Evolutionary conservation across 2,113 vertebrate genomes (phyloP).

Genomic region (Zosterops borbonicus): DNA sequence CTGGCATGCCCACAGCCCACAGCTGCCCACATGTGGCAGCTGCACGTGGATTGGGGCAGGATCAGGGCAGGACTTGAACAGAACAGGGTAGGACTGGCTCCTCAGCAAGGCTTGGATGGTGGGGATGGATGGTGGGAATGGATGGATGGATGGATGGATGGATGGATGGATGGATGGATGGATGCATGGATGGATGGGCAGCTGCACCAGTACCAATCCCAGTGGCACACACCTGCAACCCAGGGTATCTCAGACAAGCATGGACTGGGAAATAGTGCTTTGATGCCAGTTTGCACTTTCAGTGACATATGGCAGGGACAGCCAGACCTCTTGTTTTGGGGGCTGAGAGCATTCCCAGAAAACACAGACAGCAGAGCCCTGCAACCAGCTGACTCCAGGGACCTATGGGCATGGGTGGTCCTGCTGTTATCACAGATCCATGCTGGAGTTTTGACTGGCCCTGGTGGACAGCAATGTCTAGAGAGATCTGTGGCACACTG

Average conservation of each 20-base stretch:
- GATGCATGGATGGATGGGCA: too few relatives aligned
- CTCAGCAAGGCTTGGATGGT: too few relatives aligned
- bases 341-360: not conserved
- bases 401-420: not conserved
- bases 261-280: rapidly evolving
- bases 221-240: rapidly evolving
- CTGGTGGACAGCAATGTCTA: not conserved
- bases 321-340: rapidly evolving
- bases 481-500: rapidly evolving
- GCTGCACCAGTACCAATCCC: too few relatives aligned
- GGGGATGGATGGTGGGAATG: too few relatives aligned
- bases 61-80: not conserved
- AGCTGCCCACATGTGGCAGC: not conserved
- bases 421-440: not conserved
- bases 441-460: rapidly evolving
- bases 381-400: too few relatives aligned
- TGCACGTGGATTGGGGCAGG: not conserved
- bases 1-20: not conserved
- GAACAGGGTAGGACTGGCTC: not conserved
- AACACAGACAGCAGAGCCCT: too few relatives aligned
- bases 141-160: too few relatives aligned
- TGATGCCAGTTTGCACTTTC: rapidly evolving
- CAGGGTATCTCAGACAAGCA: not conserved
- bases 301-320: not conserved
- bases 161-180: not conserved